Conservation (phyloP, 2,797 vertebrate species). For the Myiotriccus ornatus region DNA sequence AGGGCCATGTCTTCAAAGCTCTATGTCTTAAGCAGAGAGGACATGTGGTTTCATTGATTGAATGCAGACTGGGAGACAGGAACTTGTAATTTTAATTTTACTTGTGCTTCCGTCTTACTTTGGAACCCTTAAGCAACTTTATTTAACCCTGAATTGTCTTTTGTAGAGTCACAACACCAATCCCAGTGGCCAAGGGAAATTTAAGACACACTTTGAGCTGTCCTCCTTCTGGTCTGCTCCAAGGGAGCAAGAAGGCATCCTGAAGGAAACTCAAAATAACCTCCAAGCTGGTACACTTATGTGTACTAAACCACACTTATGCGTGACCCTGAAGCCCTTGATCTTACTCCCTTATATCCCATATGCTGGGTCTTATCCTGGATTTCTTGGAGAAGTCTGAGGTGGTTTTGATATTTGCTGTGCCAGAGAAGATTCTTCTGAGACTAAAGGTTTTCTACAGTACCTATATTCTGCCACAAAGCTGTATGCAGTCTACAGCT, state of each 20-base stretch:
- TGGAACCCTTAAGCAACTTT: background rate
- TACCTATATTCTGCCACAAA: accelerated
- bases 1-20: slow-evolving; percentile 19
- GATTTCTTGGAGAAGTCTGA: background rate
- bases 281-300: background rate
- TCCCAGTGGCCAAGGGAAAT: background rate
- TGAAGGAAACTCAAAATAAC: background rate
- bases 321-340: background rate
- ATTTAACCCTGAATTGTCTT: background rate
- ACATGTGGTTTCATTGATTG: slow-evolving; percentile 36
- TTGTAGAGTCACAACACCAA: background rate
- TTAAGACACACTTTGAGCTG: background rate
- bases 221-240: background rate
- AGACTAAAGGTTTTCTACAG: background rate
- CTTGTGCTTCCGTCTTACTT: background rate
- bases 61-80: slow-evolving; percentile 5
- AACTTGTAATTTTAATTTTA: slow-evolving; percentile 48
- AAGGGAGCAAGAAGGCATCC: background rate
- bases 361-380: background rate
- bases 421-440: background rate
- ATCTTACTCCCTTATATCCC: background rate
- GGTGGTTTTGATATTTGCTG: background rate
- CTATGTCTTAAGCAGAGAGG: background rate
- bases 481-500: background rate
- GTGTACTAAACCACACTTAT: background rate